A percentile compares a stretch with the other conserved stretches of the same genome.
Conservation (phyloP, 2,888 invertebrate species). For the Leptinotarsa peninsularis region DNA sequence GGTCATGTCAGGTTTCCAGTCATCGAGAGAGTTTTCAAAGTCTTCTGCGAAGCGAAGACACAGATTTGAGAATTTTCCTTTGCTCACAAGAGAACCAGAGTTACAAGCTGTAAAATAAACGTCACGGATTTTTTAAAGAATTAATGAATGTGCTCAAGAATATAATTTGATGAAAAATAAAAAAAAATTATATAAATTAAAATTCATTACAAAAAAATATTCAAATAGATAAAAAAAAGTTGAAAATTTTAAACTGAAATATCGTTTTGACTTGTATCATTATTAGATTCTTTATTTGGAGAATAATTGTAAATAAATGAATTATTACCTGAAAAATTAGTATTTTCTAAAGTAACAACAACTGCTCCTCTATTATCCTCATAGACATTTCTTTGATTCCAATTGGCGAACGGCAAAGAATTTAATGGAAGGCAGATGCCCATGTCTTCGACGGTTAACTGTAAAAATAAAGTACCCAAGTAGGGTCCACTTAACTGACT, state of each 20-base stretch:
- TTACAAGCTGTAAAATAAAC: constrained; percentile 77
- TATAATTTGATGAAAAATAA: no score
- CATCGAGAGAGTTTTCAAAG: constrained; percentile 95
- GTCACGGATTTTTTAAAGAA: neutral
- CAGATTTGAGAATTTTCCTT: constrained; percentile 89
- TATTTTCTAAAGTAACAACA: constrained; percentile 94
- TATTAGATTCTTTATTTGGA: no score
- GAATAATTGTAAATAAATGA: no score
- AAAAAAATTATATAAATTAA: neutral
- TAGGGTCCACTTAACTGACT: constrained; percentile 81
- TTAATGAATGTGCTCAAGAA: no score
- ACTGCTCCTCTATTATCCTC: constrained; percentile 92
- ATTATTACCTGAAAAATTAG: constrained; percentile 79
- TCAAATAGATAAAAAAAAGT: no score
- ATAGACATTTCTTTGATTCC: constrained; percentile 75
- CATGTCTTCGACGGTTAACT: constrained; percentile 95
- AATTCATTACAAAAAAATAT: no score
- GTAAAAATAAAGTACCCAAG: constrained; percentile 90
- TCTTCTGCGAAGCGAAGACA: constrained; percentile 97
- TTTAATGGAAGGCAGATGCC: constrained; percentile 94
- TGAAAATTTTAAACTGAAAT: no score
- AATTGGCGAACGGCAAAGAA: constrained; percentile 77
- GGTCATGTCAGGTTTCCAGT: constrained; percentile 93
- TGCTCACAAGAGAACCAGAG: constrained; percentile 94
- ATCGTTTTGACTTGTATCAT: no score